Evolutionary conservation across 2,888 invertebrate genomes (phyloP), one percentile per base, ranked within the genome.

Genomic region (Nymphalis urticae): DNA sequence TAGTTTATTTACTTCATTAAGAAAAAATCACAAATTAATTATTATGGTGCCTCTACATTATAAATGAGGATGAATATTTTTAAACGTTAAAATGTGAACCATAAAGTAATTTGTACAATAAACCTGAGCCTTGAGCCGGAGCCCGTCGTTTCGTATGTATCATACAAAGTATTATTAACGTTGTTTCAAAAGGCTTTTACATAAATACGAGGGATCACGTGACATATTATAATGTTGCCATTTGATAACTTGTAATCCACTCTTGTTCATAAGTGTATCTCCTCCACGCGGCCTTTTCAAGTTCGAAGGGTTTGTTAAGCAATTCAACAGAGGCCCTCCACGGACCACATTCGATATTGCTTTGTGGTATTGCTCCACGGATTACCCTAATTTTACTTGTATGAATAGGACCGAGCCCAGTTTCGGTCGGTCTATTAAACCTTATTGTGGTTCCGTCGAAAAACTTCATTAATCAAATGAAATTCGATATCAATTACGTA

Each of bases 281-380:
- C 17, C 16, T 56, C 27, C 7, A 21, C 10, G 32, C 6, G 32
- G 56, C 56, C 56, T 56, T 56, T 58, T 58, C 58, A 19, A 58
- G 58, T 58, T 58, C 58, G n/a, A 19, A 50, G 50, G 58, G 58
- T 58, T 58, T 58, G 58, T 58, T 36, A 17, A 58, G 36, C 58
- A 56, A 56, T 36, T 8, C 32, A 9, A 17, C 32, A 5, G 36
- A 36, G 16, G 19, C 17, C 19, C 51, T 58, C 42, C 13, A 58
- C 58, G 58, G 58, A 42, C 58, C 27, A 32, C 36, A 17, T 56
- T 17, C 32, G 58, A 58, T 58, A 58, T 58, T 58, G 42, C 42
- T 42, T 58, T 58, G 58, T 19, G 58, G 42, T 58, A 54, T n/a
- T 58, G 58, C 36, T 36, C 58, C 6, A 42, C 36, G 58, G 58